Evolutionary conservation across 2,888 invertebrate species (phyloP), one percentile per base, ranked within the genome.

Genomic region (Mystacides longicornis): DNA sequence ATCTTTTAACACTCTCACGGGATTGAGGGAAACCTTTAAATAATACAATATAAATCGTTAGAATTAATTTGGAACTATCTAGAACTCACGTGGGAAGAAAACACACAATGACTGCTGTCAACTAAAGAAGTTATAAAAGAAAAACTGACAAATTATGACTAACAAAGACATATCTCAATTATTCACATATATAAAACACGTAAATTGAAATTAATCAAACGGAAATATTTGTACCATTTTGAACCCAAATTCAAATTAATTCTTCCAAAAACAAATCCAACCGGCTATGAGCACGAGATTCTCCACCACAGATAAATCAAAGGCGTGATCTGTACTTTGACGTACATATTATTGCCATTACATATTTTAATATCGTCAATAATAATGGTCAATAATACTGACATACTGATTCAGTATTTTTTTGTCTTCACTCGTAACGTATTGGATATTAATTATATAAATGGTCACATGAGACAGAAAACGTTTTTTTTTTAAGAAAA

Each of bases 1-100:
- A 78, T 88, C 84, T 73, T 92, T 97, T 64, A 99, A 80, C 68
- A 99, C 88, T 72, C 94, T 84, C 33, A 97, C 87, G 52, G 97
- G 95, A 75, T 96, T 95, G 64, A 98, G 75, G 61, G 93, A 89
- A 67, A 88, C 86, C 87, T 92, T 37, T 7, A 70, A 54, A 59
- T 59, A 20, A 51, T 16, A 16, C 9, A 45, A 52, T 11, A 23
- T 52, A 45, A 23, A 33, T 43, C 18, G 23, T 48, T 43, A 23
- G 43, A 37, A 49, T 48, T 23, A 45, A 21, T 22, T 27, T 23
- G 23, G 57, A 57, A 57, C 19, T 47, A 54, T 57, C 57, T 54
- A 57, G 57, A 57, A 49, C 54, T 49, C 57, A 57, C 57, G 57
- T 57, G 57, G 57, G 57, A 33, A 49, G 52, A 52, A 19, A 45